These are phyloP conservation scores for Coregonus ussuriensis DNA, from an alignment of 2,797 vertebrate genomes.

Conservation along the genomic window DNA sequence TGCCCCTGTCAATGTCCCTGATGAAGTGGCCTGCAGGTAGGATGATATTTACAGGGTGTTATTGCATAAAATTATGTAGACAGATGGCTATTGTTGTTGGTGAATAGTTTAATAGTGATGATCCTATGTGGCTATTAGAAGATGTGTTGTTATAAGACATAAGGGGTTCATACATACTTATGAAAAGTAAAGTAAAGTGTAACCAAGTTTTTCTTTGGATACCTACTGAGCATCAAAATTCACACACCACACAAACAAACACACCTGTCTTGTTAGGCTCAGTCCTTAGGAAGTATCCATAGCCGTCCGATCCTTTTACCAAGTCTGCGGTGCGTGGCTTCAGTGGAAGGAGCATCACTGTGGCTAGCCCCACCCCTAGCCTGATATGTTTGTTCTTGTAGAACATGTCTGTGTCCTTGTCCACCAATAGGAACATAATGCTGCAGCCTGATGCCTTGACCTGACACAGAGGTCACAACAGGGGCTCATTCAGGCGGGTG, in stretches of 20 bases:
- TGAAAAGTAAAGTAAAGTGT: background rate
- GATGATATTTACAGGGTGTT: background rate
- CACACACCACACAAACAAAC: constrained; percentile 19
- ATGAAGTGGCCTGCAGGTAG: constrained; percentile 80
- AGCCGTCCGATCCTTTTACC: constrained; percentile 78
- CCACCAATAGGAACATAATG: constrained; percentile 83
- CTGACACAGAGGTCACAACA: constrained; percentile 25
- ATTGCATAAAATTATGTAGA: background rate
- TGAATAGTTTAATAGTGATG: background rate
- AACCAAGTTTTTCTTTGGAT: background rate
- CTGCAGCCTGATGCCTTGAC: constrained; percentile 76
- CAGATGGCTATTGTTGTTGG: background rate
- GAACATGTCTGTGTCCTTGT: constrained; percentile 78
- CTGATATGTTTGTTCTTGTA: constrained; percentile 69
- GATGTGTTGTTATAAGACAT: too few species aligned
- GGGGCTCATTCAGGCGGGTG: background rate
- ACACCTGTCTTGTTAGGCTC: constrained; percentile 54
- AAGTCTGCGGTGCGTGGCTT: constrained; percentile 80
- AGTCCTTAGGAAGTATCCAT: constrained; percentile 85
- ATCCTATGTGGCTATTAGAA: too few species aligned
- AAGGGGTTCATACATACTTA: too few species aligned
- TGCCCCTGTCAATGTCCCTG: constrained; percentile 80
- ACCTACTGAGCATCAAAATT: too few species aligned
- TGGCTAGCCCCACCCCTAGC: constrained; percentile 73
- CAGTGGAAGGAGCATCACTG: constrained; percentile 75